Evolutionary conservation across 2,888 invertebrate species (phyloP).

Genomic region (Ptychoptera contaminata): DNA sequence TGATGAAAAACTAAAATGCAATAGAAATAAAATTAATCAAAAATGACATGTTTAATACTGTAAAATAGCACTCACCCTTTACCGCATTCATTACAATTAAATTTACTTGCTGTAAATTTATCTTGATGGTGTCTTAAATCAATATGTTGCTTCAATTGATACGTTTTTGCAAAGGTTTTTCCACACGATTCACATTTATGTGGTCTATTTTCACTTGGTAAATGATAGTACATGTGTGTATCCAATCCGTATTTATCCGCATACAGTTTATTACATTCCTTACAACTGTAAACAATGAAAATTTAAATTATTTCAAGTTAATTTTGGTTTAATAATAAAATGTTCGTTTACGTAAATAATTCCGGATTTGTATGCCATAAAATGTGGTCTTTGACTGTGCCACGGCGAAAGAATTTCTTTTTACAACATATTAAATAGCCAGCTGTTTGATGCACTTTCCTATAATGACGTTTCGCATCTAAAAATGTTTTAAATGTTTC

Average conservation of each 20-base stretch:
- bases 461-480: constrained; percentile 12
- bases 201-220: constrained; percentile 10
- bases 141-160: constrained; percentile 13
- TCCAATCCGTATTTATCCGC: constrained; percentile 12
- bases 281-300: constrained; percentile 6
- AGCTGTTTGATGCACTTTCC: constrained; percentile 10
- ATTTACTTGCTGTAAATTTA: constrained; percentile 7
- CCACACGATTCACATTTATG: constrained; percentile 14
- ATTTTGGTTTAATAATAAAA: background rate
- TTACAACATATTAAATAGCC: constrained; percentile 15
- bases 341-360: constrained; percentile 11
- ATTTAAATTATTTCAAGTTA: no score
- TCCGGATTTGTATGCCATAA: constrained; percentile 14
- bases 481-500: constrained; percentile 7
- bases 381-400: constrained; percentile 14
- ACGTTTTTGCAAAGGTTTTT: constrained; percentile 15
- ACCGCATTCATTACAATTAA: constrained; percentile 23
- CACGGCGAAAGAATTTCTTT: constrained; percentile 12
- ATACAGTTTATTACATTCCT: constrained; percentile 11
- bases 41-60: background rate
- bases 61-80: constrained; percentile 13
- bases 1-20: constrained; percentile 20
- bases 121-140: no score
- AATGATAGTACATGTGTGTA: constrained; percentile 13
- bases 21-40: background rate